Base-by-base conservation (phyloP, 1,140 invertebrate species). In the Bombus huntii region DNA sequence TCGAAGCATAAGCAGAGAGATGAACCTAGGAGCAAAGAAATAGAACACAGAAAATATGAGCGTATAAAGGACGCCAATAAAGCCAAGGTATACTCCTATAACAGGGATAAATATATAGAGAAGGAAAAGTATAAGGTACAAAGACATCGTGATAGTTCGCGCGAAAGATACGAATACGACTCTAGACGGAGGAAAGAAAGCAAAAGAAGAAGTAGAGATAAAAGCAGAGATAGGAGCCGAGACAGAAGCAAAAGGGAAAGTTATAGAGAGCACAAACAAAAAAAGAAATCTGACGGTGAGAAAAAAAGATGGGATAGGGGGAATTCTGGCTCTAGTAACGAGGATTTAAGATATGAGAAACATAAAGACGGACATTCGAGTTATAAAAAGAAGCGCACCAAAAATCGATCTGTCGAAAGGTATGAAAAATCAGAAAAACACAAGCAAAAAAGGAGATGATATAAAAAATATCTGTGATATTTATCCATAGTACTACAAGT, bases 221-320 rank as follows among this genome's bases (percentile, higher is more conserved):
- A 68, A 44, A 92, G 86, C n/a, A 87, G 75, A 31, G 81, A 82
- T 25, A 75, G 78, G 57, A 89, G 86, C 57, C 83, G 84, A 22
- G 84, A 90, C 85, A 68, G 92, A 92, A 68, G 93, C 87, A 15
- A 92, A 90, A 77, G 86, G 34, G 44, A 83, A 31, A 80, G 59
- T 15, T 34, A 85, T 34, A 83, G 71, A 28, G 79, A 89, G 15
- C 62, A 84, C 59, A 80, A 72, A 18, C 74, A 83, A 73, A 70
- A 77, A 71, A 88, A 76, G 65, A 88, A 76, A 39, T 66, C 88
- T 25, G 75, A 83, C 6, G 34, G 15, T 28, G 81, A 84, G 12
- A 87, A 37, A 28, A 89, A 77, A 22, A 82, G 42, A 18, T 73
- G 62, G 12, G 47, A 87, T 15, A 83, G 57, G 13, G 71, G 88